Base-by-base conservation (phyloP, 2,888 invertebrate species). In the Amiota communis region DNA sequence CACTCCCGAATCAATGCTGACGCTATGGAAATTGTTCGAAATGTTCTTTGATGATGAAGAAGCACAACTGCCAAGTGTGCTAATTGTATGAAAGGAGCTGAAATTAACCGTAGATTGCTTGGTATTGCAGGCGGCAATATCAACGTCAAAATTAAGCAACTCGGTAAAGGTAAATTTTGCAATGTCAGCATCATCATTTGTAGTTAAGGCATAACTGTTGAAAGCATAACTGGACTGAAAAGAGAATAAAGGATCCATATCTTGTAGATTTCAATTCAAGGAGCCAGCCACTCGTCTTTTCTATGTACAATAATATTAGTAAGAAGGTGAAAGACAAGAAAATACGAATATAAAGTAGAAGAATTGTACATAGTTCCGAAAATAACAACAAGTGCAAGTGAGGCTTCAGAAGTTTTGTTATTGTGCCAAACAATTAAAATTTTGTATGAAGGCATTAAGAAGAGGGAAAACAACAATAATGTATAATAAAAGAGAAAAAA, bases 371-470 rank as follows among this genome's bases (percentile, higher is more conserved):
- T 23, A 36, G 2, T 36, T 36, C 36, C 36, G 15, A 65, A 46
- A n/a, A 46, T 63, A 63, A 67, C 67, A 67, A 51, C 23, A 51
- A 20, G 65, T 67, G 49, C 20, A 20, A 17, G 49, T 49, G 65
- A 17, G n/a, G 49, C 36, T 36, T 36, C 23, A n/a, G 8, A 46
- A 17, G 46, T 67, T 48, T 76, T 79, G 84, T 6, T 36, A 36
- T 79, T 17, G 65, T 79, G 77, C 70, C 72, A 76, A 84, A 82
- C 81, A 85, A 83, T 83, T 82, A 83, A 84, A 84, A 81, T 84
- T 85, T 79, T 77, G 71, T 70, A 17, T 79, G 82, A 53, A 8
- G 53, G n/a, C 53, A 12, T n/a, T 53, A 6, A 53, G 53, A 53
- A 10, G n/a, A 53, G 13, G 13, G 8, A 53, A 53, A 53, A 53